Evolutionary conservation across 1,140 invertebrate genomes (phyloP).

Genomic region (Drosophila baimaii): DNA sequence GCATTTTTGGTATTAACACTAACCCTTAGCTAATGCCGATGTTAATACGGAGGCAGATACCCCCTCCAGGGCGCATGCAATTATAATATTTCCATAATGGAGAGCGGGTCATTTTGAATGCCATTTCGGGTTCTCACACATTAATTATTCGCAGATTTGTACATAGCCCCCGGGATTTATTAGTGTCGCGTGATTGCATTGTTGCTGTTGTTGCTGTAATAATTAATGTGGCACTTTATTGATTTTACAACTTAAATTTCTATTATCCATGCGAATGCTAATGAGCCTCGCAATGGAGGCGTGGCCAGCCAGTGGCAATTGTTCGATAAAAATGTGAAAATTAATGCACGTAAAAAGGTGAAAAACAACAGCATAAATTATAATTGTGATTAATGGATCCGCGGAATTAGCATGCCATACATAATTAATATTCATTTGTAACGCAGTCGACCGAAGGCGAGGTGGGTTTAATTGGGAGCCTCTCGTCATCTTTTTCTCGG

Average conservation of each 20-base stretch:
- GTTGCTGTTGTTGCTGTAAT: conserved; percentile 40
- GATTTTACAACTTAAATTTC: conserved; percentile 69
- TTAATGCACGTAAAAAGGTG: conserved; percentile 35
- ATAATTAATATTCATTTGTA: conserved; percentile 60
- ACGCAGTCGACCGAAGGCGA: conserved; percentile 14
- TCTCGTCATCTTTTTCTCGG: conserved; percentile 2
- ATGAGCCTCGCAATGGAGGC: conserved; percentile 20
- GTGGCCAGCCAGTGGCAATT: conserved; percentile 18
- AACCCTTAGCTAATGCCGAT: conserved; percentile 4
- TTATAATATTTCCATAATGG: conserved; percentile 38
- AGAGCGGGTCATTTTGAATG: conserved; percentile 30
- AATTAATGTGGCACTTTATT: conserved; percentile 63
- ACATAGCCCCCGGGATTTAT: conserved; percentile 59
- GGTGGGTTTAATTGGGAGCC: conserved; percentile 35
- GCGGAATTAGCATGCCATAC: conserved; percentile 45
- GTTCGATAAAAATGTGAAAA: conserved; percentile 33
- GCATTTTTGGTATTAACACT: conserved; percentile 1
- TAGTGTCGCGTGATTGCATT: conserved; percentile 51
- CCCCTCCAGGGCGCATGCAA: conserved; percentile 13
- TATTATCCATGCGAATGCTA: conserved; percentile 54
- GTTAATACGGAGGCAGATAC: conserved; percentile 2
- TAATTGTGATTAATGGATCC: conserved; percentile 69
- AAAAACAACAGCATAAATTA: conserved; percentile 50
- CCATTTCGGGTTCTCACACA: conserved; percentile 36
- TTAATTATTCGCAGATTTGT: conserved; percentile 66